Percentiles rank a stretch among this genome's conserved stretches.
These are phyloP conservation scores for Champsocephalus esox DNA, from an alignment of 2,797 vertebrate species.

Conservation along the genomic window DNA sequence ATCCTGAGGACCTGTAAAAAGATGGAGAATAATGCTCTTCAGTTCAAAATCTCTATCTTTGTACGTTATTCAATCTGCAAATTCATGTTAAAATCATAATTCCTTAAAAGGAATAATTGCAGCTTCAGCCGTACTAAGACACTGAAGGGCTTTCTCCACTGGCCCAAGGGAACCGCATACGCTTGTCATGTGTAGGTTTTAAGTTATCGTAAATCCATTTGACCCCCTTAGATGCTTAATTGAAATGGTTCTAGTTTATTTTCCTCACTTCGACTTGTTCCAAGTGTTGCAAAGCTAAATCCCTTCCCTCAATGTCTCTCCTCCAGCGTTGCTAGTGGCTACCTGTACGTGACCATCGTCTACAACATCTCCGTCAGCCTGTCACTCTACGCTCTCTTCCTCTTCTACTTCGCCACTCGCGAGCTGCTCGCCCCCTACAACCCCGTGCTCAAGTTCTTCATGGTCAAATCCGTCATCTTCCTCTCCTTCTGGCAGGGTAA, in stretches of 20 bases:
- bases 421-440: constrained; percentile 97
- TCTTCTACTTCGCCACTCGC: constrained; percentile 97
- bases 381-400: constrained; percentile 97
- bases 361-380: constrained; percentile 98
- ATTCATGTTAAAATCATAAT: neutral
- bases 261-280: neutral
- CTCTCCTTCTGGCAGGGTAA: constrained; percentile 91
- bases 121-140: neutral
- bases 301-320: neutral
- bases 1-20: neutral
- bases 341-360: constrained; percentile 96
- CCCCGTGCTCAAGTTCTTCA: constrained; percentile 98
- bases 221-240: neutral
- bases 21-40: neutral
- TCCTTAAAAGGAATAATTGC: neutral
- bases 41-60: neutral
- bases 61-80: neutral
- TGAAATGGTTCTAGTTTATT: neutral
- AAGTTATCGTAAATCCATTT: neutral
- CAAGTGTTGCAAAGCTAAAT: neutral
- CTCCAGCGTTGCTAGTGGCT: constrained; percentile 93
- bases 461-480: constrained; percentile 99
- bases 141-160: neutral
- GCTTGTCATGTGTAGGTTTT: neutral
- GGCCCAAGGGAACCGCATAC: neutral